Conservation (phyloP, 2,113 vertebrate species). For the Bothrops jararaca region DNA sequence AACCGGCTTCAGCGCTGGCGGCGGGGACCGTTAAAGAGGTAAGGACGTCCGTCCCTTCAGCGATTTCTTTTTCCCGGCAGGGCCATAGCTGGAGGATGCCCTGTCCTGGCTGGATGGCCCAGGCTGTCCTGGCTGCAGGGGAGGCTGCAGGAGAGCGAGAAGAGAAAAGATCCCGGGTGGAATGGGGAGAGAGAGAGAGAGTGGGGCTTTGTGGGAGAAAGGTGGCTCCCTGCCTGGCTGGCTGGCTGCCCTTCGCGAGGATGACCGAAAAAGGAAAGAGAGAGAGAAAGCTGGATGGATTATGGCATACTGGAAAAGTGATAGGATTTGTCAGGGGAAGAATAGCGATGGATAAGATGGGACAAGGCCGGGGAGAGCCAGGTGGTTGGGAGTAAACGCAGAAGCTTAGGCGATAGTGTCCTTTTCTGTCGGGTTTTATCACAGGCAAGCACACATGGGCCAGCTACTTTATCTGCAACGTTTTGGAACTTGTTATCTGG, state of each 20-base stretch:
- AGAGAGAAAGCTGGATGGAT: not conserved
- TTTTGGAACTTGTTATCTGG: not conserved
- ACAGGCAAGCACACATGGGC: no score
- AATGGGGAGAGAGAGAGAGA: not conserved
- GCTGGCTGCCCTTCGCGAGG: not conserved
- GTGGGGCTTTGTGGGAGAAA: not conserved
- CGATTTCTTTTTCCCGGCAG: not conserved
- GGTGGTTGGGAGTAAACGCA: not conserved
- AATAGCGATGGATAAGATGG: not conserved
- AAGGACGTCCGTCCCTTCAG: not conserved
- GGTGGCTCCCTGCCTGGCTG: not conserved
- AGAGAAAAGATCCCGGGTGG: not conserved
- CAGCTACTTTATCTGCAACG: not conserved
- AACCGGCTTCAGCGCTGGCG: slow-evolving; percentile 4
- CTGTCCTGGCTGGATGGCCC: slow-evolving; percentile 1
- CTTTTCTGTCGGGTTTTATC: not conserved
- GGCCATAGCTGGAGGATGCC: not conserved
- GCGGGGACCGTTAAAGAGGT: slow-evolving; percentile 9
- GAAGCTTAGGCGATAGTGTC: not conserved
- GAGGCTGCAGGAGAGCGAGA: not conserved
- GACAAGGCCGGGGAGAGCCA: not conserved
- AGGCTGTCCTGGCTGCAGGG: not conserved
- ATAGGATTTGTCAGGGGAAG: not conserved
- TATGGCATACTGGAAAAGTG: not conserved
- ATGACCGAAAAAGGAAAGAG: not conserved